Evolutionary conservation across 2,113 vertebrate genomes (phyloP).

Genomic region (Paramormyrops kingsleyae): DNA sequence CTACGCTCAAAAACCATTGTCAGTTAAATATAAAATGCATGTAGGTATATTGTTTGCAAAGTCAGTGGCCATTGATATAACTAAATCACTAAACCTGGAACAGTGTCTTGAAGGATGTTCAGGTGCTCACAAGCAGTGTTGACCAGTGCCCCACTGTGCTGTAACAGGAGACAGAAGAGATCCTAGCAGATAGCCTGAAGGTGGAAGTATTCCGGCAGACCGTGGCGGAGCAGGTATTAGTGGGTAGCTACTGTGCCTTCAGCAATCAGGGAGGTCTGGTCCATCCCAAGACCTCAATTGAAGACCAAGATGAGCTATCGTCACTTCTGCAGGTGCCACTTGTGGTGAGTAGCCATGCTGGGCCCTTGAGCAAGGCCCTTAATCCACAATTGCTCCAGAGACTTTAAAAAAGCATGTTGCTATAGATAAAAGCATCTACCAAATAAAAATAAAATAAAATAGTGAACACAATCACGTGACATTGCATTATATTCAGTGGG

Average conservation of each 20-base stretch:
- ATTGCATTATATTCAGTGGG: neutral
- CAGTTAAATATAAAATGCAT: neutral
- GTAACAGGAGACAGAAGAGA: constrained; percentile 91
- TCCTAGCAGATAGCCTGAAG: constrained; percentile 87
- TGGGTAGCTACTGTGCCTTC: constrained; percentile 90
- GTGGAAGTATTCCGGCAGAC: constrained; percentile 98
- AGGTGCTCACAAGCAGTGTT: neutral
- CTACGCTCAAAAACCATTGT: neutral
- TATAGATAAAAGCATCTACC: neutral
- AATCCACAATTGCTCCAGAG: neutral
- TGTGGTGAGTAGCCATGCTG: constrained; percentile 73
- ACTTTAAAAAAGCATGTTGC: neutral
- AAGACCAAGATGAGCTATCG: constrained; percentile 94
- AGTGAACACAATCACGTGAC: no score
- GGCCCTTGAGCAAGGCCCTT: neutral
- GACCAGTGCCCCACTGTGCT: neutral
- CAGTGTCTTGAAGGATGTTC: neutral
- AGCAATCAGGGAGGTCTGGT: constrained; percentile 95
- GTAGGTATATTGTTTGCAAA: neutral
- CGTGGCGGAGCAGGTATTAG: constrained; percentile 87
- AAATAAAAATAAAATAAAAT: neutral
- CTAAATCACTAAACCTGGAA: neutral
- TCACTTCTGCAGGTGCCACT: constrained; percentile 92
- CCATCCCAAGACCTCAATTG: constrained; percentile 88
- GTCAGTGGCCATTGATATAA: neutral